A percentile compares a stretch with the other conserved stretches of the same genome.
These are phyloP conservation scores for Drosophila rubida DNA, from an alignment of 2,888 invertebrate species.

Conservation along the genomic window DNA sequence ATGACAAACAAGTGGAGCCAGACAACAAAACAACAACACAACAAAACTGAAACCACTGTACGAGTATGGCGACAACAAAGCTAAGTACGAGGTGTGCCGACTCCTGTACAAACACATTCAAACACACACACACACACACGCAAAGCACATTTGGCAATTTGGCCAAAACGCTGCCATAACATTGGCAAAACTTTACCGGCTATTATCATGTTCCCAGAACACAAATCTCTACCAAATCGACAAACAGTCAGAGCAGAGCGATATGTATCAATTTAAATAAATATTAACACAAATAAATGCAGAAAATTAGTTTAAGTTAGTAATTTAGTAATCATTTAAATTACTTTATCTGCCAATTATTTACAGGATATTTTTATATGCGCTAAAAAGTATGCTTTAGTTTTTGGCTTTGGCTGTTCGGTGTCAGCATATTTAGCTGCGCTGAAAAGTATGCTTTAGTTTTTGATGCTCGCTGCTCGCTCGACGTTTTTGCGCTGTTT, in stretches of 20 bases:
- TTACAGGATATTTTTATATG: not conserved
- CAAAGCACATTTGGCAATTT: constrained; percentile 58
- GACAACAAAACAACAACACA: constrained; percentile 71
- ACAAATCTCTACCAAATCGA: constrained; percentile 5
- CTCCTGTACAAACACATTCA: constrained; percentile 15
- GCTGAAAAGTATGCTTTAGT: too few relatives aligned
- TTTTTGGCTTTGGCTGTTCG: not conserved
- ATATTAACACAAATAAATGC: not conserved
- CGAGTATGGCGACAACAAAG: constrained; percentile 43
- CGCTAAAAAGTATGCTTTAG: not conserved
- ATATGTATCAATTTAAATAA: too few relatives aligned
- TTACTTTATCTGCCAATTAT: too few relatives aligned
- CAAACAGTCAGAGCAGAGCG: not conserved
- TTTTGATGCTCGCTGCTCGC: not conserved
- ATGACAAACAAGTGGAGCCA: constrained; percentile 78
- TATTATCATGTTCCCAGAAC: constrained; percentile 41
- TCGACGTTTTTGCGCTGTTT: constrained; percentile 8
- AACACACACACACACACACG: constrained; percentile 7
- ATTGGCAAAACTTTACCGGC: constrained; percentile 41
- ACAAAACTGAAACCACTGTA: constrained; percentile 63
- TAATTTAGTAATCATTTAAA: not conserved
- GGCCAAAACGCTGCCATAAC: constrained; percentile 55
- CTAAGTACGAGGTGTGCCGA: constrained; percentile 34
- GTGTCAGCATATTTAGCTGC: too few relatives aligned
- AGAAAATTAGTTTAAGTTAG: too few relatives aligned